phyloP scores from a whole-genome alignment of 2,797 vertebrate species.

The Cercopithecus mitis region DNA sequence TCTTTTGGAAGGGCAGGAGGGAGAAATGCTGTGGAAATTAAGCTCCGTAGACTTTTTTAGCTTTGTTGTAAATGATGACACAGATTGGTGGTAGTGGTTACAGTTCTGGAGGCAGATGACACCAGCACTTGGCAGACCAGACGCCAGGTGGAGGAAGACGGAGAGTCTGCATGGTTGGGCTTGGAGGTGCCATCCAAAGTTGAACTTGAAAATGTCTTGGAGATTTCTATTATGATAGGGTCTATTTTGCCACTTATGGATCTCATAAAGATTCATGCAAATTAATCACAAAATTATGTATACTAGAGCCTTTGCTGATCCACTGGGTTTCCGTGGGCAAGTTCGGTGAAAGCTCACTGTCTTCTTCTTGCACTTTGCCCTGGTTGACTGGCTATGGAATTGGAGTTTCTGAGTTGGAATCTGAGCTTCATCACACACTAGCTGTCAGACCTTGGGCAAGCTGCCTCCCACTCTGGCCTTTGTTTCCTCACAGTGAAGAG shows the following conservation, averaged over 20 bases:
- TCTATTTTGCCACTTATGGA: constrained; percentile 28
- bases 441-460: neutral
- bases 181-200: neutral
- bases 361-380: neutral
- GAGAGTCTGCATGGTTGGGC: constrained; percentile 34
- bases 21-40: neutral
- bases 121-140: constrained; percentile 53
- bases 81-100: constrained; percentile 27
- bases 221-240: neutral
- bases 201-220: constrained; percentile 32
- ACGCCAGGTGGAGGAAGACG: constrained; percentile 32
- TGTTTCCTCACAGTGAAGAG: neutral
- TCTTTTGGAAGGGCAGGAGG: neutral
- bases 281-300: neutral
- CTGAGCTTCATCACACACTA: neutral
- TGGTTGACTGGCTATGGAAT: neutral
- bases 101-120: constrained; percentile 59
- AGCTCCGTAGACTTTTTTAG: neutral
- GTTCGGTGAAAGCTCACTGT: neutral
- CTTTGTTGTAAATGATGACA: neutral
- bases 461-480: neutral
- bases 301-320: neutral
- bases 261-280: neutral
- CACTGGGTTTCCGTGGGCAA: neutral
- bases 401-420: neutral